phyloP scores from a whole-genome alignment of 1,140 invertebrate species.

The Bombus affinis region DNA sequence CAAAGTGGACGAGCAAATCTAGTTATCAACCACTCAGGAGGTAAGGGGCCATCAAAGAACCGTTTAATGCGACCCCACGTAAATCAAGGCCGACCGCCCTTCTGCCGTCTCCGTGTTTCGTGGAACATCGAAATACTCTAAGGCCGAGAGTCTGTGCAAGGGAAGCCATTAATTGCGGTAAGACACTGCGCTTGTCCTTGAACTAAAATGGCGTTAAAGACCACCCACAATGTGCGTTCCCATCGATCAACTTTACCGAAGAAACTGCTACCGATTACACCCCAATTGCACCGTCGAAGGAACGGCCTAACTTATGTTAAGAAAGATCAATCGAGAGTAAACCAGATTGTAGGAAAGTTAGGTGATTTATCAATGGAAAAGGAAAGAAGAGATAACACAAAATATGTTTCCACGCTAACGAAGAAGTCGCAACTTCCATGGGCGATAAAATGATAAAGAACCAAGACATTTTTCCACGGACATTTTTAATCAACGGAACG shows the following conservation, averaged over 20 bases:
- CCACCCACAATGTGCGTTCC: conserved; percentile 18
- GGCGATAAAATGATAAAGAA: not conserved
- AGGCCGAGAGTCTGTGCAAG: conserved; percentile 47
- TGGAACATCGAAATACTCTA: conserved; percentile 67
- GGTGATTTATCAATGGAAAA: not conserved
- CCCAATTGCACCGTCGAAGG: not conserved
- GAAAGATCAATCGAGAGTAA: not conserved
- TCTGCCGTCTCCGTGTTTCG: conserved; percentile 59
- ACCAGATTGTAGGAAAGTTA: not conserved
- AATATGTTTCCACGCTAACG: not conserved
- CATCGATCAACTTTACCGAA: conserved; percentile 26
- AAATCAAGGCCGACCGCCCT: conserved; percentile 63
- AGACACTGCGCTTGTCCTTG: conserved; percentile 57
- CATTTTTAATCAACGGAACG: conserved; percentile 7
- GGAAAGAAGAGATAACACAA: not conserved
- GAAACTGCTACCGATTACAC: not conserved
- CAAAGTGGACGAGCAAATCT: conserved; percentile 73
- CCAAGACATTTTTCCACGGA: not conserved
- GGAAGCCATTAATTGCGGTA: conserved; percentile 65
- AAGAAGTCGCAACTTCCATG: not conserved
- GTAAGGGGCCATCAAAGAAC: conserved; percentile 73
- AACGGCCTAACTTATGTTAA: too few relatives aligned
- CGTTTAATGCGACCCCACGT: conserved; percentile 70
- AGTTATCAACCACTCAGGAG: conserved; percentile 75
- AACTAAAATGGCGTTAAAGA: conserved; percentile 59